Base-by-base conservation (phyloP, 2,113 vertebrate genomes). In the Electrona antarctica region DNA sequence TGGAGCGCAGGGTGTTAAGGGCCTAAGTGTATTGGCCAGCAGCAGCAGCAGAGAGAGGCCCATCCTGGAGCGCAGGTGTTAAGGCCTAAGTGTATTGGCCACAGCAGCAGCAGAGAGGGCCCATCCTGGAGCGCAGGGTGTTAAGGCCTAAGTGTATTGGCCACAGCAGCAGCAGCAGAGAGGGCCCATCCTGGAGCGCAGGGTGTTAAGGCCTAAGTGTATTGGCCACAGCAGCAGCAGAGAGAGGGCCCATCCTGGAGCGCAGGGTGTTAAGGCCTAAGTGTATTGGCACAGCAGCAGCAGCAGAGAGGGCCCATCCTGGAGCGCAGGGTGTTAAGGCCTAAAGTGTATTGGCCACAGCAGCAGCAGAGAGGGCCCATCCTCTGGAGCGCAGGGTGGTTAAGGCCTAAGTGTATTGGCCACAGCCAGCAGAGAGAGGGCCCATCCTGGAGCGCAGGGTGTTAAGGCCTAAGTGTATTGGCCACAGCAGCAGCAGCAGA, bases 1-100 rank as follows among this genome's bases (percentile, higher is more conserved):
- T n/a, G n/a, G n/a, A n/a, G n/a, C n/a, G n/a, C n/a, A 51, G 64
- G 72, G 73, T 62, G 75, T 83, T 84, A 74, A 78, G n/a, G 76
- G 52, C 63, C 66, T 67, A 47, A 69, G 73, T 65, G 61, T 66
- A 68, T 73, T 84, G 80, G 77, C 73, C 12, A 7, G n/a, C 68
- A 63, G 50, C 49, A 76, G 51, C 57, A 69, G 64, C 51, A 7
- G 6, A 80, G 54, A 76, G n/a, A 2, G 41, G 56, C 66, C 62
- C 68, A 79, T 79, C 56, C 57, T 49, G 64, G n/a, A n/a, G n/a
- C n/a, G n/a, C n/a, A n/a, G 72, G 73, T 62, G 75, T 83, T 84
- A 74, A 78, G 76, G 52, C 63, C 66, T 67, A 47, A 69, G 73
- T 65, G 61, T 66, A 68, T 73, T 84, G 80, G 77, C 73, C 12